Conservation (phyloP, 2,888 invertebrate species). For the Sinohyriopsis cumingii region DNA sequence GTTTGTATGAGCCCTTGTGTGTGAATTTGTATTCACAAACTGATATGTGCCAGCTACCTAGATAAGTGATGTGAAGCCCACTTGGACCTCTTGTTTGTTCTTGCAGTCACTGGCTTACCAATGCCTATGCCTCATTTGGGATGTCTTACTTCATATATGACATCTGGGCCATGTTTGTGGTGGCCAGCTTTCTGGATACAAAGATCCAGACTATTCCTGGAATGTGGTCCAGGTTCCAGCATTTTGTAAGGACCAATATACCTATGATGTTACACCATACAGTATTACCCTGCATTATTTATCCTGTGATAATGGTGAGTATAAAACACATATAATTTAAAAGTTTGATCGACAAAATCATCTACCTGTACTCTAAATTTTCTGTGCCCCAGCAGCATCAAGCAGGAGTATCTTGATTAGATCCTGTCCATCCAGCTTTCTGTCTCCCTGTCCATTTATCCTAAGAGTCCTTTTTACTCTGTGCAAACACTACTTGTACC, state of each 20-base stretch:
- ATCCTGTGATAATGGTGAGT: conserved; percentile 62
- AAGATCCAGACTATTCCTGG: conserved; percentile 13
- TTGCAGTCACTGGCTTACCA: conserved; percentile 62
- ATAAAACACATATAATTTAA: not conserved
- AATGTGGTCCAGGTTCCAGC: conserved; percentile 14
- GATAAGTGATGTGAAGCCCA: not conserved
- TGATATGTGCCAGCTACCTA: no score
- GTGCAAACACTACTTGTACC: no score
- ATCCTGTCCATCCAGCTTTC: no score
- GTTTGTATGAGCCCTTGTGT: no score
- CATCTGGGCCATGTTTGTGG: conserved; percentile 58
- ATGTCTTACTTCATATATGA: conserved; percentile 65
- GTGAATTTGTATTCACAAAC: no score
- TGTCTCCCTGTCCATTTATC: no score
- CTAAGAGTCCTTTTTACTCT: no score
- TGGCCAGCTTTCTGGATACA: conserved; percentile 39
- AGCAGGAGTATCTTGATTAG: no score
- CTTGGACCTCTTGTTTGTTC: not conserved
- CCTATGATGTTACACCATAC: conserved; percentile 63
- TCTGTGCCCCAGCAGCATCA: no score
- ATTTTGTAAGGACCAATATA: conserved; percentile 41
- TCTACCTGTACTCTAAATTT: no score
- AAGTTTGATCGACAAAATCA: no score
- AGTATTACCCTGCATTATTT: conserved; percentile 57
- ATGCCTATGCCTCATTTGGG: conserved; percentile 60